Base-by-base conservation (phyloP, 1,140 invertebrate genomes). In the Drosophila pectinifera region DNA sequence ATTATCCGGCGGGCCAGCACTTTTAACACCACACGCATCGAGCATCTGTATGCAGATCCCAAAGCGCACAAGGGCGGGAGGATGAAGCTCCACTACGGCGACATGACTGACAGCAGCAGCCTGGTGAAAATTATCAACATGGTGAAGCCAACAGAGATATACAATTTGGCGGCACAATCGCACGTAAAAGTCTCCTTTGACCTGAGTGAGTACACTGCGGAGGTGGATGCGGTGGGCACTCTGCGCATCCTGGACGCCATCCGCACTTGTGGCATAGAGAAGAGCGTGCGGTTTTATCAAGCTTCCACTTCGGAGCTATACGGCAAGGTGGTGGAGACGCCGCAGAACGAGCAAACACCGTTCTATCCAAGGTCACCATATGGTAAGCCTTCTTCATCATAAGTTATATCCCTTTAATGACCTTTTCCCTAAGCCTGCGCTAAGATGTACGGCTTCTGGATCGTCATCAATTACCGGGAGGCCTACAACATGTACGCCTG, bases 281-380 rank as follows among this genome's bases (percentile, higher is more conserved):
- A 96, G 62, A 93, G 94, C 41, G 96, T 99, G 0, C 96, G 95
- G 86, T 99, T 99, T 93, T 99, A 99, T 94, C 98, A 99, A 93
- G 99, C 99, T 0, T 99, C 98, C 1, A 99, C 99, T 0, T 99
- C 98, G 31, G 99, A 99, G 93, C 93, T 99, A 48, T 99, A 98
- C 92, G 99, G 99, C n/a, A 98, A 98, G 93, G 98, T 99, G 2
- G 95, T 96, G 48, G 97, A 99, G 93, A 96, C 97, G 49, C 99
- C 99, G 4, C 99, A 99, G 92, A 98, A 95, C 91, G 99, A 99
- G 93, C 98, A 96, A 41, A 99, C 99, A 5, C 98, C 98, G 4
- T 99, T 99, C 93, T 99, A 99, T 94, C 99, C 99, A 6, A 94
- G 98, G 89, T 99, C 98, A n/a, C 99, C 99, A 11, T 99, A 99